Base-by-base conservation (phyloP, 2,888 invertebrate species). In the Homarus gammarus region DNA sequence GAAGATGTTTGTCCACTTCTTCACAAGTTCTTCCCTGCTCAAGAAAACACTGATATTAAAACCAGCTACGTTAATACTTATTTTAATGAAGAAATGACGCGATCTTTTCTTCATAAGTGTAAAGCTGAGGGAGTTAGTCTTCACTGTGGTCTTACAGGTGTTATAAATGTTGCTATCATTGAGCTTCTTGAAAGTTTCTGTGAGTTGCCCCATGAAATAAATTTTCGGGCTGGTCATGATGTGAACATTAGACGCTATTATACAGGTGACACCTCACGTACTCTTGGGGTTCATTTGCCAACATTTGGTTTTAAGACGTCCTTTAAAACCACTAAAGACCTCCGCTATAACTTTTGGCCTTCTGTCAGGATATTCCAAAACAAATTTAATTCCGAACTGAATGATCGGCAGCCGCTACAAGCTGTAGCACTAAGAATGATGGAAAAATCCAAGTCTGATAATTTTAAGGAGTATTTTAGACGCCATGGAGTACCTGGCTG, bases 231-330 rank as follows among this genome's bases (percentile, higher is more conserved):
- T 6, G 64, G 78, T 18, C 86, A 86, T 36, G 78, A 86, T 33
- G 15, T 86, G n/a, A 70, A 51, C 49, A 27, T 86, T 3, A 31
- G 86, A 8, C 68, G 86, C 22, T 86, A 86, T 44, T 86, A 86
- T 38, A 18, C n/a, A 22, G 85, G 85, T 1, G 86, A 86, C 3
- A 68, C 78, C 10, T 70, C 78, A 31, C 40, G 31, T 31, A 70
- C 56, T 27, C 61, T 79, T 38, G 79, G 85, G 15, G 36, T n/a
- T 27, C 86, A 86, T 51, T 22, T 86, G 6, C 79, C 86, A 22
- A 33, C 27, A 33, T 86, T 86, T 70, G 61, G 77, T 36, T 79
- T 78, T 36, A 73, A 38, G 40, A 72, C 33, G 15, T 72, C 84
- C 1, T 75, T 84, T 40, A 75, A 22, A 61, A 40, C 51, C 5